phyloP scores from a whole-genome alignment of 2,113 vertebrate species.

The Rhegmatorhina hoffmannsi region DNA sequence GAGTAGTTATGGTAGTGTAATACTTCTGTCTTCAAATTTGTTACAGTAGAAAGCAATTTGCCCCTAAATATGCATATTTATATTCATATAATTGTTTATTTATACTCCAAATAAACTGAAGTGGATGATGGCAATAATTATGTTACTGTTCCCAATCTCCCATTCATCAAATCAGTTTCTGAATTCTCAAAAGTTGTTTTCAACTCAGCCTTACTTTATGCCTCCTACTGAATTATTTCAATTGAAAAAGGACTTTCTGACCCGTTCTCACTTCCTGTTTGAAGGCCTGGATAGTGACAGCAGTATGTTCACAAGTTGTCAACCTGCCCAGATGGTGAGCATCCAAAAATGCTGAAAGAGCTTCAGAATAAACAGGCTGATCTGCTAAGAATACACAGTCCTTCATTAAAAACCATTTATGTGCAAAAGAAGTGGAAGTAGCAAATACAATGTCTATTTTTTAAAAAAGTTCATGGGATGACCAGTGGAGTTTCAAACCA shows the following conservation, averaged over 20 bases:
- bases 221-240: conserved; percentile 44
- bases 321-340: conserved; percentile 64
- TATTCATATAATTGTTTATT: conserved; percentile 47
- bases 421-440: conserved; percentile 23
- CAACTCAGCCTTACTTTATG: conserved; percentile 32
- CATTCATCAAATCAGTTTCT: conserved; percentile 24
- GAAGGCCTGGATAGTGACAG: conserved; percentile 42
- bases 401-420: conserved; percentile 49
- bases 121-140: conserved; percentile 26
- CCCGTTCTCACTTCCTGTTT: conserved; percentile 42
- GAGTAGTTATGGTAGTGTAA: conserved; percentile 44
- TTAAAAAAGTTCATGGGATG: not conserved
- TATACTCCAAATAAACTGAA: conserved; percentile 39
- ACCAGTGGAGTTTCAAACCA: not conserved
- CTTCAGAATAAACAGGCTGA: conserved; percentile 57
- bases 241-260: conserved; percentile 61
- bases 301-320: conserved; percentile 60
- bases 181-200: conserved; percentile 35
- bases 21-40: conserved; percentile 32
- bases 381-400: conserved; percentile 50
- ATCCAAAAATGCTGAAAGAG: conserved; percentile 64
- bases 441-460: not conserved
- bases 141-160: not conserved
- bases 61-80: conserved; percentile 29
- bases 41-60: conserved; percentile 24